These are phyloP conservation scores for Drosophila jambulina DNA, from an alignment of 1,140 invertebrate species.

Conservation along the genomic window DNA sequence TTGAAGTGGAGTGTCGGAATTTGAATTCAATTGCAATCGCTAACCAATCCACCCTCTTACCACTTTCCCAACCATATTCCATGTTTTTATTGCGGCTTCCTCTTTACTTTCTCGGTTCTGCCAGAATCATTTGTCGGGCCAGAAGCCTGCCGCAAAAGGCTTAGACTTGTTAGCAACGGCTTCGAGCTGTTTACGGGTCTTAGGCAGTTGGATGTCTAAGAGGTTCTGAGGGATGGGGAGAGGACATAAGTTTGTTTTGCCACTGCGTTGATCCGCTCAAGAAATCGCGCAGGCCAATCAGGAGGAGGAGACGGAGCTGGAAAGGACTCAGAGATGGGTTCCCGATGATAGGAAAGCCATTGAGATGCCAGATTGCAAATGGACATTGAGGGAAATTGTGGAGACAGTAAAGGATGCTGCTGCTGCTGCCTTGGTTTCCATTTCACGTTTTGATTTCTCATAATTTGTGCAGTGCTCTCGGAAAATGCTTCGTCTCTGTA, in stretches of 20 bases:
- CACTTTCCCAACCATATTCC: conserved; percentile 30
- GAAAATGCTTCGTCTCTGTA: conserved; percentile 15
- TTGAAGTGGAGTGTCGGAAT: conserved; percentile 70
- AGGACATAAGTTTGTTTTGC: conserved; percentile 51
- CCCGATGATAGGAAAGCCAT: conserved; percentile 44
- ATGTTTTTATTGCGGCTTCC: conserved; percentile 68
- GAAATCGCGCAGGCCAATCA: conserved; percentile 47
- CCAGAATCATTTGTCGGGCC: conserved; percentile 31
- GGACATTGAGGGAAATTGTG: conserved; percentile 4
- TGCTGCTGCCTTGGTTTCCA: conserved; percentile 31
- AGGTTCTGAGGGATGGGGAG: neutral
- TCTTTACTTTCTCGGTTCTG: conserved; percentile 6
- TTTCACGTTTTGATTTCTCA: conserved; percentile 58
- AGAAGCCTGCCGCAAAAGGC: conserved; percentile 33
- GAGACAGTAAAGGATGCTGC: conserved; percentile 16
- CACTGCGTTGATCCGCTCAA: conserved; percentile 51
- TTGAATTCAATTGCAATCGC: conserved; percentile 75
- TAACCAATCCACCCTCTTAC: conserved; percentile 38
- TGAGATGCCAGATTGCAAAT: conserved; percentile 39
- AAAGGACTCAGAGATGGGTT: conserved; percentile 40
- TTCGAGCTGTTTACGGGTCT: conserved; percentile 55
- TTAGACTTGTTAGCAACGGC: conserved; percentile 67
- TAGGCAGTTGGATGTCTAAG: conserved; percentile 10
- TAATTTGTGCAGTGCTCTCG: conserved; percentile 44
- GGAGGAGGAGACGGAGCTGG: neutral